phyloP scores from a whole-genome alignment of 2,797 vertebrate genomes.

The Macrochelys suwanniensis region DNA sequence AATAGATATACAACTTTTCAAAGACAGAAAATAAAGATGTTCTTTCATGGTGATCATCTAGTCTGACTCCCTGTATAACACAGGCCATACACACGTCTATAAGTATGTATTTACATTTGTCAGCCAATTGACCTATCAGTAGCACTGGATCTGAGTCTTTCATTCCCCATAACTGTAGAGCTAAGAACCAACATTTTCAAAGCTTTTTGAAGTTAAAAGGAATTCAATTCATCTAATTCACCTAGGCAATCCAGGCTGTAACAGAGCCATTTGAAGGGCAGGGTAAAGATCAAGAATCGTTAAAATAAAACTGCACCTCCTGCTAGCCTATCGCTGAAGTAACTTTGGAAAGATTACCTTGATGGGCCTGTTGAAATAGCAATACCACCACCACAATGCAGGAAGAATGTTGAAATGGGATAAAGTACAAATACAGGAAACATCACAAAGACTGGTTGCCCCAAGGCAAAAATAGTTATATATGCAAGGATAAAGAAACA shows the following conservation, averaged over 20 bases:
- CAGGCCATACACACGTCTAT: neutral
- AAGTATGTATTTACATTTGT: neutral
- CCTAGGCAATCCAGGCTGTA: neutral
- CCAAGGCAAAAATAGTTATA: neutral
- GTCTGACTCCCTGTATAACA: too few relatives aligned
- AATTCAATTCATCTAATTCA: neutral
- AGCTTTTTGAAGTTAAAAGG: neutral
- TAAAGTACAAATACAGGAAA: neutral
- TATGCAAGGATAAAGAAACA: neutral
- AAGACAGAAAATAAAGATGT: neutral
- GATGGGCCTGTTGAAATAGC: neutral
- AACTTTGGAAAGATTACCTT: neutral
- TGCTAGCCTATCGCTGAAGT: neutral
- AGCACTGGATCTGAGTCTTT: neutral
- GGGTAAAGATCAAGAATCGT: neutral
- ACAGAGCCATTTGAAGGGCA: neutral
- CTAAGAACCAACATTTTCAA: neutral
- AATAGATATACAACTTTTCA: neutral
- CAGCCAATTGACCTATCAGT: neutral
- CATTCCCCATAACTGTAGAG: neutral
- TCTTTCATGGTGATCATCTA: neutral
- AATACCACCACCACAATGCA: neutral
- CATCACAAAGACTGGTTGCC: neutral
- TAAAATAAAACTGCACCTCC: neutral
- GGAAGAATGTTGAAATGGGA: neutral